Base-by-base conservation (phyloP, 2,797 vertebrate species). In the Mallotus villosus region DNA sequence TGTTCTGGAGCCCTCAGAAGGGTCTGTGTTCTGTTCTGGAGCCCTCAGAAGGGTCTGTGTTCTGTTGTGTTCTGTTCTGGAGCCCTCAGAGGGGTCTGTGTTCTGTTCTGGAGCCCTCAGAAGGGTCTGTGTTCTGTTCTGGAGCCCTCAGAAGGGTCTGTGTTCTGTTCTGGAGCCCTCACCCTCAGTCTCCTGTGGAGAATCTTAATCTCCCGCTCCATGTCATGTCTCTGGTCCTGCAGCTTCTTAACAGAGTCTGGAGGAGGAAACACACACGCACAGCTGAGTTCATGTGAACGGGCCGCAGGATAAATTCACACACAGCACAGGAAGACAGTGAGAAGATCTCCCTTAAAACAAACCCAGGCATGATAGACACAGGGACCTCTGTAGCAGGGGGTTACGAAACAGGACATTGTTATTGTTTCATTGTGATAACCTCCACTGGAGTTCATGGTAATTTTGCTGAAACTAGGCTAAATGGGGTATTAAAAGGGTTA, bases 121-220 rank as follows among this genome's bases (percentile, higher is more conserved):
- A 27, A 2, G 25, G 25, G 25, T 27, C 25, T 27, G 25, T 27
- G 25, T 25, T 25, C 25, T 25, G 25, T 25, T 25, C 25, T 25
- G 25, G 25, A 25, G 25, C 25, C 25, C 25, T 25, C 25, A 2
- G 25, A 25, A 2, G 25, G 25, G 25, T 27, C 25, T 27, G 25
- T 27, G 25, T 27, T 27, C 25, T 27, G 25, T 27, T 27, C 25
- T 27, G 24, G 29, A 79, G 84, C 75, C 97, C 80, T 85, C 75
- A 98, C 97, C 93, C 97, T 93, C 53, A 98, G 91, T 74, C 94
- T 93, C 76, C 96, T 91, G 77, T 98, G 95, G 29, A 98, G 95
- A 65, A 96, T 97, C 91, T 98, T 98, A 63, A 97, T 97, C 85
- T 98, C 97, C 84, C 96, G 92, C 82, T 98, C 97, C 96, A 97